These are phyloP conservation scores for Clivina fossor DNA, from an alignment of 2,888 invertebrate genomes.

Conservation along the genomic window DNA sequence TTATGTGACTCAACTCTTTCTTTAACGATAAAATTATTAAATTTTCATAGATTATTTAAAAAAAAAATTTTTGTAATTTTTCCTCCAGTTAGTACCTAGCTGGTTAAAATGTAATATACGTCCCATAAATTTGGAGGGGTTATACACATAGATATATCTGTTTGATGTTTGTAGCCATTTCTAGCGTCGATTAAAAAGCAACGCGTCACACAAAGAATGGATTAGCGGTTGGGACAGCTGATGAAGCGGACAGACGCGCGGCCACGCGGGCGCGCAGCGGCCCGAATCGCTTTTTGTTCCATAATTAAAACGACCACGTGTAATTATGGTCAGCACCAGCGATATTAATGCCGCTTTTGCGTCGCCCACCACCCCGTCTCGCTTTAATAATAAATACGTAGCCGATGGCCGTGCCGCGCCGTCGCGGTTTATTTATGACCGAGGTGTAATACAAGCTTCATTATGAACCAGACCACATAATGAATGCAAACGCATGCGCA, in stretches of 20 bases:
- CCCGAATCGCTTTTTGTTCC: slow-evolving; percentile 44
- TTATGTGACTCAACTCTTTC: no score
- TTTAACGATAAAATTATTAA: no score
- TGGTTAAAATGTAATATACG: no score
- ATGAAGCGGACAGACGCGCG: slow-evolving; percentile 22
- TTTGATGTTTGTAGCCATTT: slow-evolving; percentile 35
- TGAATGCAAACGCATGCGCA: slow-evolving; percentile 42
- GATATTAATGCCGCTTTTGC: slow-evolving; percentile 41
- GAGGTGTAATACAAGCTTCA: slow-evolving; percentile 45
- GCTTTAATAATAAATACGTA: slow-evolving; percentile 37
- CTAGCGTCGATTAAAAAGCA: slow-evolving; percentile 46
- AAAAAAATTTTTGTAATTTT: no score
- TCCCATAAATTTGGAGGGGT: no score
- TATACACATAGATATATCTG: no score
- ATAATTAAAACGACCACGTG: slow-evolving; percentile 48
- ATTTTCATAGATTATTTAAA: no score
- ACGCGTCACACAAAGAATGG: slow-evolving; percentile 44
- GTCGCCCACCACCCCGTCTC: slow-evolving; percentile 33
- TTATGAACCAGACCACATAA: slow-evolving; percentile 38
- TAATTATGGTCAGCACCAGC: slow-evolving; percentile 44
- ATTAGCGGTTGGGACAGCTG: slow-evolving; percentile 42
- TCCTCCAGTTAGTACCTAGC: no score
- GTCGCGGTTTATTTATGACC: slow-evolving; percentile 43
- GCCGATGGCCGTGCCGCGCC: no score
- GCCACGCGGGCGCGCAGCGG: slow-evolving; percentile 37